A percentile compares a stretch with the other conserved stretches of the same genome.
Evolutionary conservation across 2,797 vertebrate genomes (phyloP).

Genomic region (Prionace glauca): DNA sequence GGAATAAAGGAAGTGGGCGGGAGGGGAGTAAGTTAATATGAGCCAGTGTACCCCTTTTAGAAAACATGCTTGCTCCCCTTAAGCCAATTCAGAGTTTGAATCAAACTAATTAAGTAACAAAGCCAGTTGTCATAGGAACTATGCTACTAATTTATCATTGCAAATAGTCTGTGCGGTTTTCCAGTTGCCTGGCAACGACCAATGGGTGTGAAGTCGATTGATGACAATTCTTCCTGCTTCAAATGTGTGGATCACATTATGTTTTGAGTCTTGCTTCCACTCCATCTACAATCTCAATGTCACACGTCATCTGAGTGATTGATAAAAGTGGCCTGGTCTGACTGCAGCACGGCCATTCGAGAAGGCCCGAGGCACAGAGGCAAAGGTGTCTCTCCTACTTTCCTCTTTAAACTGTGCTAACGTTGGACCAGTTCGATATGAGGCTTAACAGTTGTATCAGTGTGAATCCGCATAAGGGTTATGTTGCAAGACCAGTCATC

Average conservation of each 20-base stretch:
- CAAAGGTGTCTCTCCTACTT: neutral
- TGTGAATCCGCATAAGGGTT: neutral
- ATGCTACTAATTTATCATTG: slow-evolving; percentile 83
- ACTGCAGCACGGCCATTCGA: neutral
- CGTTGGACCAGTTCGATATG: neutral
- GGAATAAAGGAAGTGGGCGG: slow-evolving; percentile 7
- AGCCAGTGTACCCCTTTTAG: slow-evolving; percentile 51
- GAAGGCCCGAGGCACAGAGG: neutral
- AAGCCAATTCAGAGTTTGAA: slow-evolving; percentile 77
- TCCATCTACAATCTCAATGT: neutral
- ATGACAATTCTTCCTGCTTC: slow-evolving; percentile 74
- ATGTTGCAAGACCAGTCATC: neutral
- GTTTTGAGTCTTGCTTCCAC: slow-evolving; percentile 25
- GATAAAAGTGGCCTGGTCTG: neutral
- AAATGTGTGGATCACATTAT: slow-evolving; percentile 65
- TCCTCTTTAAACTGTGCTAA: neutral
- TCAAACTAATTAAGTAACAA: slow-evolving; percentile 96
- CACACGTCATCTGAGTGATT: neutral
- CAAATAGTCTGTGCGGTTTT: slow-evolving; percentile 79
- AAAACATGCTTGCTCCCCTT: slow-evolving; percentile 56
- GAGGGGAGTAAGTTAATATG: slow-evolving; percentile 41
- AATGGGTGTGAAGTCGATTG: slow-evolving; percentile 65
- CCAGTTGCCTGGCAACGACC: slow-evolving; percentile 85
- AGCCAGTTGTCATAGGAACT: slow-evolving; percentile 93
- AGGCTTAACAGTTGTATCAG: neutral